A percentile compares a stretch with the other conserved stretches of the same genome.
phyloP scores from a whole-genome alignment of 2,888 invertebrate species.

The Zaprionus lineosus region DNA sequence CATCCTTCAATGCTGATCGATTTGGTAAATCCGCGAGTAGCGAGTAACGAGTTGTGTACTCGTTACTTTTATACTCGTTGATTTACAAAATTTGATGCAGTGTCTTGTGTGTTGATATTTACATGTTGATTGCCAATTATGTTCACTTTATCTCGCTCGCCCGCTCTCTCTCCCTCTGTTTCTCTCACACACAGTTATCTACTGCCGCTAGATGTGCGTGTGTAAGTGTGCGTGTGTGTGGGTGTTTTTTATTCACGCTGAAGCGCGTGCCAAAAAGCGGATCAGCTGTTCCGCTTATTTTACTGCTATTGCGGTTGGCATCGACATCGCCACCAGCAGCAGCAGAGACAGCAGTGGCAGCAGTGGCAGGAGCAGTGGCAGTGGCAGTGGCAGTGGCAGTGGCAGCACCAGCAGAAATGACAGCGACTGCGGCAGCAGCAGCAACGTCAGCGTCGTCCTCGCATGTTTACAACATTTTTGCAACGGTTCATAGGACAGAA shows the following conservation, averaged over 20 bases:
- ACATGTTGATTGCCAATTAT: not conserved
- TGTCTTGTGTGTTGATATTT: conserved; percentile 16
- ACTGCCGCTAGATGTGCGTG: too few relatives aligned
- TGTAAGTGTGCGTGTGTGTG: conserved; percentile 10
- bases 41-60: too few relatives aligned
- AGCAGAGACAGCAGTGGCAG: not conserved
- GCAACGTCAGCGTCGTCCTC: conserved; percentile 34
- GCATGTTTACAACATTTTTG: conserved; percentile 69
- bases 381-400: conserved; percentile 7
- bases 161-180: not conserved
- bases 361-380: not conserved
- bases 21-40: not conserved
- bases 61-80: conserved; percentile 16
- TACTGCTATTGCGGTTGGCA: conserved; percentile 27
- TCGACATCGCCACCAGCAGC: conserved; percentile 8
- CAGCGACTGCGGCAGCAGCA: not conserved
- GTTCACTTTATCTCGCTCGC: not conserved
- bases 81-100: conserved; percentile 10
- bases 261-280: conserved; percentile 31
- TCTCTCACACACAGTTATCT: too few relatives aligned
- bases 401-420: not conserved
- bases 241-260: conserved; percentile 16
- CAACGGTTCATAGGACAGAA: conserved; percentile 7
- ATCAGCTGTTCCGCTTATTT: conserved; percentile 59
- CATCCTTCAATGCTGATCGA: too few relatives aligned